These are phyloP conservation scores for Sphyrna mokarran DNA, from an alignment of 2,113 vertebrate genomes.

Conservation along the genomic window DNA sequence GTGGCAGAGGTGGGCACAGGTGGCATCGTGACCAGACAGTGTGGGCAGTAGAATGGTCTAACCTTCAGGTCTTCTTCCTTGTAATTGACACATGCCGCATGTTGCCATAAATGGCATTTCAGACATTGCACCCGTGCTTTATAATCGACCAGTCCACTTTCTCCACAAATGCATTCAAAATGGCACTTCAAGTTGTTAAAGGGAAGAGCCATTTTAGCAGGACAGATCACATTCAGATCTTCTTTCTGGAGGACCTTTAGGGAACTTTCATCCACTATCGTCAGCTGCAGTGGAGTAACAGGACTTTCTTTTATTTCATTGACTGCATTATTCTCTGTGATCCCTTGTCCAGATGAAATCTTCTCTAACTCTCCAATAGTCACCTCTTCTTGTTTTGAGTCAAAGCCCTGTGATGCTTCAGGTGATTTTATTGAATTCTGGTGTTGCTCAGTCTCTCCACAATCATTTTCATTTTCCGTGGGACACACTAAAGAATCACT, in stretches of 20 bases:
- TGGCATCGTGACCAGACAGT: conserved; percentile 93
- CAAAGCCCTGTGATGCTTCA: not conserved
- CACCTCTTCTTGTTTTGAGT: not conserved
- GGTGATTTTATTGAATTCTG: not conserved
- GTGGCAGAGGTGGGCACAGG: conserved; percentile 87
- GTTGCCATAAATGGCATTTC: conserved; percentile 91
- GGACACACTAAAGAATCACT: not conserved
- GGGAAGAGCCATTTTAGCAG: conserved; percentile 54
- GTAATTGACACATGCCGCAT: conserved; percentile 91
- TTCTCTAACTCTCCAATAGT: not conserved
- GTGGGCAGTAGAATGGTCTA: conserved; percentile 92
- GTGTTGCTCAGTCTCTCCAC: not conserved
- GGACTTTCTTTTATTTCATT: not conserved
- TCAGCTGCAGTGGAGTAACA: too few species aligned
- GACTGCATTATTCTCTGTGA: not conserved
- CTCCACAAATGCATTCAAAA: conserved; percentile 94
- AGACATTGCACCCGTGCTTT: conserved; percentile 95
- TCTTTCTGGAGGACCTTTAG: conserved; percentile 33
- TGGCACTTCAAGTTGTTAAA: conserved; percentile 76
- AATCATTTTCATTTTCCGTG: conserved; percentile 11
- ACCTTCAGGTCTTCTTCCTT: conserved; percentile 78
- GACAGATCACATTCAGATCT: conserved; percentile 41
- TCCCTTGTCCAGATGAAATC: not conserved
- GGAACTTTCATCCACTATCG: conserved; percentile 39
- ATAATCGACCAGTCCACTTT: conserved; percentile 73